phyloP scores from a whole-genome alignment of 2,797 vertebrate species.

The Anolis apletophallus region DNA sequence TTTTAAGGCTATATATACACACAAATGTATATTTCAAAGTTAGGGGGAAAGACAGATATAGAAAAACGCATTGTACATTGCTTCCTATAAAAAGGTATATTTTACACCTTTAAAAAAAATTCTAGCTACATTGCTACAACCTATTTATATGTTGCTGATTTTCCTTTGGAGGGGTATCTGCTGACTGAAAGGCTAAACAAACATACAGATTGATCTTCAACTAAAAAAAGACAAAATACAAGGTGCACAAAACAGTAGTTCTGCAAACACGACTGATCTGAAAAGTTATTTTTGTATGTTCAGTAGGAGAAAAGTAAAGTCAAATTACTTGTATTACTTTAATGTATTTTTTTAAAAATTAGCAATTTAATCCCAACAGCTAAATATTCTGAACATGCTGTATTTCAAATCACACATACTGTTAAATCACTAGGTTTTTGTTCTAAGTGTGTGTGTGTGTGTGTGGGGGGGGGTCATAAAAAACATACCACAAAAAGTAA shows the following conservation, averaged over 20 bases:
- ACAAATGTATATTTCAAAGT: conserved; percentile 80
- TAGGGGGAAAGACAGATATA: conserved; percentile 73
- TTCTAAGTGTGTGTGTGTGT: too few relatives aligned
- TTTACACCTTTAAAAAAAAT: conserved; percentile 68
- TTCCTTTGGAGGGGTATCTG: conserved; percentile 75
- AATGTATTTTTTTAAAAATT: conserved; percentile 75
- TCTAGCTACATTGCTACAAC: conserved; percentile 73
- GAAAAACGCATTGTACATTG: conserved; percentile 74
- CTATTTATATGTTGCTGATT: conserved; percentile 76
- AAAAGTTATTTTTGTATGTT: conserved; percentile 76
- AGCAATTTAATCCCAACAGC: conserved; percentile 74
- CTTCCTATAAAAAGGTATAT: conserved; percentile 77
- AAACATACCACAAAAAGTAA: conserved; percentile 76
- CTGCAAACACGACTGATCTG: conserved; percentile 75
- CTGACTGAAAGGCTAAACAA: conserved; percentile 74
- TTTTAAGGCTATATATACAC: conserved; percentile 84
- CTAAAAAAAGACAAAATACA: conserved; percentile 73
- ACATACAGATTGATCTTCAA: conserved; percentile 74
- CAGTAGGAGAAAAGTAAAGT: conserved; percentile 73
- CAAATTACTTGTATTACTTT: conserved; percentile 76
- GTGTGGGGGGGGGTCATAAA: conserved; percentile 73
- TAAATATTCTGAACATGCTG: conserved; percentile 82
- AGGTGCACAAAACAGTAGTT: conserved; percentile 79
- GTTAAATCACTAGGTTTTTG: conserved; percentile 77
- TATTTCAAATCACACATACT: conserved; percentile 82